phyloP scores from a whole-genome alignment of 30 jellyfish, hydroid and myxozoan species.

The Clytia hemisphaerica region DNA sequence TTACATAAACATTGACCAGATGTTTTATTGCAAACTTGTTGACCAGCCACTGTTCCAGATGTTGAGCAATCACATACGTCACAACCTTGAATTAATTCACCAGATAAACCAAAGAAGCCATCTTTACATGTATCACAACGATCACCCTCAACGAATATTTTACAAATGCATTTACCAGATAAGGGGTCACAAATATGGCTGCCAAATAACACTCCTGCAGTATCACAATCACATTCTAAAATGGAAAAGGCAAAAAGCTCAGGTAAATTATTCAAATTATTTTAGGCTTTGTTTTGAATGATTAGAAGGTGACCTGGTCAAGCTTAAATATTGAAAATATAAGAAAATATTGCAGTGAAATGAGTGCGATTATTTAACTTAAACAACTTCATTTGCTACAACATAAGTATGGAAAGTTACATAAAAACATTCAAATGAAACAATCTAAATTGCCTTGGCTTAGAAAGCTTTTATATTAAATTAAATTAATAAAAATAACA shows the following conservation, averaged over 20 bases:
- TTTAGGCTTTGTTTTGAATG: no score
- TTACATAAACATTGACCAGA: constrained; percentile 78
- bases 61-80: constrained; percentile 59
- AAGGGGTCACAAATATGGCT: constrained; percentile 43
- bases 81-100: constrained; percentile 51
- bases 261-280: no score
- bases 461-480: no score
- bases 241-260: not conserved
- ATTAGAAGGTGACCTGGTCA: no score
- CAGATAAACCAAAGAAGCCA: constrained; percentile 54
- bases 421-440: no score
- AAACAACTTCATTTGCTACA: no score
- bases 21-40: constrained; percentile 37
- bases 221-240: constrained; percentile 62
- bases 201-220: constrained; percentile 44
- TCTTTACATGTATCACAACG: constrained; percentile 60
- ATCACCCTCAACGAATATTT: constrained; percentile 58
- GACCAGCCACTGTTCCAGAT: constrained; percentile 44
- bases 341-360: no score
- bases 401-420: no score
- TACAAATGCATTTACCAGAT: constrained; percentile 67
- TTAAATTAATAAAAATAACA: no score
- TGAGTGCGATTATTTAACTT: no score
- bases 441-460: no score
- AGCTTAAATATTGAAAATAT: no score